Conservation (phyloP, 2,888 invertebrate species). For the Tetranychus truncatus region DNA sequence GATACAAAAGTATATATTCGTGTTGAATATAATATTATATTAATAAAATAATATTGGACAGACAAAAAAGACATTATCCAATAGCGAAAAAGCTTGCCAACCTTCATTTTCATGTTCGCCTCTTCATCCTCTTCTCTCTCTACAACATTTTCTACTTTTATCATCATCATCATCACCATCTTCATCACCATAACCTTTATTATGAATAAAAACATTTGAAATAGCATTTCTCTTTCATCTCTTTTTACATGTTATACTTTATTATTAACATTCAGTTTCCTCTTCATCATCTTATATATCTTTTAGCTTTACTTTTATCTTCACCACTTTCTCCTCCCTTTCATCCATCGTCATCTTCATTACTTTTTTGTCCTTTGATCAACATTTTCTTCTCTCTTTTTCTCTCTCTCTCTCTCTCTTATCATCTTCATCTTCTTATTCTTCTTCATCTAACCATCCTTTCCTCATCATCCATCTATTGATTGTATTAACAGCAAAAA, state of each 20-base stretch:
- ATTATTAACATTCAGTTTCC: neutral
- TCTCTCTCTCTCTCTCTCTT: neutral
- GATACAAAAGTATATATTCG: too few species aligned
- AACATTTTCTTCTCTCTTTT: neutral
- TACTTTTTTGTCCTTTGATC: neutral
- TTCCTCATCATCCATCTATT: neutral
- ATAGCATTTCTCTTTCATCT: neutral
- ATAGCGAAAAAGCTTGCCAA: neutral
- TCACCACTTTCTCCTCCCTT: neutral
- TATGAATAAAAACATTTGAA: neutral
- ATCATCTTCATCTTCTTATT: neutral
- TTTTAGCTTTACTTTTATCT: neutral
- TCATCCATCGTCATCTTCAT: neutral
- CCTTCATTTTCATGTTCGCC: neutral
- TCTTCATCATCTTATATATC: neutral
- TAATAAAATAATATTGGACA: too few species aligned
- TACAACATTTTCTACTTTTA: neutral
- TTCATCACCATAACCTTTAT: neutral
- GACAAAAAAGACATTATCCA: too few species aligned
- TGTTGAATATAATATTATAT: too few species aligned
- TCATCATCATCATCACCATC: neutral
- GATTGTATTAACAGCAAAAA: neutral
- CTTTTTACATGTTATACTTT: neutral
- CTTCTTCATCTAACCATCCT: neutral
- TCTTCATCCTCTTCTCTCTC: neutral